Evolutionary conservation across 2,797 vertebrate genomes (phyloP).

Genomic region (Hipposideros larvatus): DNA sequence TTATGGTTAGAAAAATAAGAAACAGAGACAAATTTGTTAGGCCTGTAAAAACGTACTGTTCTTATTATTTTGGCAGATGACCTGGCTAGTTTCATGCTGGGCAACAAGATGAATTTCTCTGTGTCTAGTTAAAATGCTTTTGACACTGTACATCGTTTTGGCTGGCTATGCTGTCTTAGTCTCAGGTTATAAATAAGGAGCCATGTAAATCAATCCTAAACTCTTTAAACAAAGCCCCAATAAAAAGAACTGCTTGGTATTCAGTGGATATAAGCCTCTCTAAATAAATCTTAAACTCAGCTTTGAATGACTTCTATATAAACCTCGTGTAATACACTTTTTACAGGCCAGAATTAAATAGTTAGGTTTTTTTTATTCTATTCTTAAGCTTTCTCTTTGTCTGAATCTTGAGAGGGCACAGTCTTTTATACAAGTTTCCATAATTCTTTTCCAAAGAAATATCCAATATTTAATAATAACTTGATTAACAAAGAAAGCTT

Average conservation of each 20-base stretch:
- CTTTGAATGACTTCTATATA: constrained; percentile 27
- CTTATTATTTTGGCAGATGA: not conserved
- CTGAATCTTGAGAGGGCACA: not conserved
- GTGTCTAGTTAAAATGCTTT: constrained; percentile 22
- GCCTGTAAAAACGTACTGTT: constrained; percentile 5
- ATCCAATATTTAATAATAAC: constrained; percentile 43
- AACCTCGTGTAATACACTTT: constrained; percentile 10
- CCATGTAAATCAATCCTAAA: constrained; percentile 63
- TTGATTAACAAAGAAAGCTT: constrained; percentile 36
- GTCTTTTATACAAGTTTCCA: not conserved
- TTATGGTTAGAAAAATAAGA: not conserved
- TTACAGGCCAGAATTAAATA: constrained; percentile 27
- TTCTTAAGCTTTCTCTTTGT: not conserved
- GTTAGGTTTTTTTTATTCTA: not conserved
- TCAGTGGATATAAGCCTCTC: not conserved
- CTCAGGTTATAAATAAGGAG: constrained; percentile 62
- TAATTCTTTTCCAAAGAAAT: constrained; percentile 29
- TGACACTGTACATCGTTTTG: constrained; percentile 5
- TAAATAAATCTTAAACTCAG: constrained; percentile 48
- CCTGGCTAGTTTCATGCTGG: not conserved
- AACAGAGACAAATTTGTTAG: constrained; percentile 15
- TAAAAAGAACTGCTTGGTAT: constrained; percentile 48
- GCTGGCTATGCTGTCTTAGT: constrained; percentile 38
- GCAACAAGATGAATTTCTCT: constrained; percentile 46
- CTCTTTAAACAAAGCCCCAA: constrained; percentile 87